A percentile compares a stretch with the other conserved stretches of the same genome.
phyloP scores from a whole-genome alignment of 1,140 invertebrate genomes.

The Drosophila punjabiensis region DNA sequence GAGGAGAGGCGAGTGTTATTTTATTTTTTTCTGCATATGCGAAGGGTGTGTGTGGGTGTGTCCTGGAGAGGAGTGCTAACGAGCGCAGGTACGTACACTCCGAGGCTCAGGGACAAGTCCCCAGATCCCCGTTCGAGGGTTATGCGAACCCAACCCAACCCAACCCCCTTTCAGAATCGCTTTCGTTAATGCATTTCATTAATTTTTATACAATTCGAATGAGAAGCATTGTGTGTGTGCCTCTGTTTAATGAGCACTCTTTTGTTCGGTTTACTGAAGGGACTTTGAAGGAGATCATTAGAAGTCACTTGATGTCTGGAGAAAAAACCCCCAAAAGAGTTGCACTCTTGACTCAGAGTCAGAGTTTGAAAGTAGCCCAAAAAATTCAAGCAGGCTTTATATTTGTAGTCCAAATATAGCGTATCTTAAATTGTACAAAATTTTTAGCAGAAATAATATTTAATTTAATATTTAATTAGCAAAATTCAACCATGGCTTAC shows the following conservation, averaged over 20 bases:
- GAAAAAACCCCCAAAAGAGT: slow-evolving; percentile 10
- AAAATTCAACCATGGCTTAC: background rate
- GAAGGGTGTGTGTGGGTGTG: slow-evolving; percentile 4
- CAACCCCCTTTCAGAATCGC: slow-evolving; percentile 34
- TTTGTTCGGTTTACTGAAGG: slow-evolving; percentile 20
- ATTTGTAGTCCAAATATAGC: background rate
- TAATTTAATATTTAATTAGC: background rate
- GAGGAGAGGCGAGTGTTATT: slow-evolving; percentile 58
- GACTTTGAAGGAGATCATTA: slow-evolving; percentile 52
- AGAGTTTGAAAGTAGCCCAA: background rate
- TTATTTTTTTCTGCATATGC: slow-evolving; percentile 43
- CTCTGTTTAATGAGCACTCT: slow-evolving; percentile 71
- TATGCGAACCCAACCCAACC: slow-evolving; percentile 20
- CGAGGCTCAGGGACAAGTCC: slow-evolving; percentile 50
- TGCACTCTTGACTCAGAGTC: slow-evolving; percentile 20
- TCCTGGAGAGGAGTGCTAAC: slow-evolving; percentile 54
- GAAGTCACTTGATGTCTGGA: slow-evolving; percentile 58
- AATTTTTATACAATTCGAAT: slow-evolving; percentile 69
- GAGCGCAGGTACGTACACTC: slow-evolving; percentile 64
- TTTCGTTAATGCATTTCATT: slow-evolving; percentile 77
- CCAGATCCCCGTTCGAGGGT: slow-evolving; percentile 32
- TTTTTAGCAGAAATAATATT: no score
- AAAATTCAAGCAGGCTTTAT: background rate
- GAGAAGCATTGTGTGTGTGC: slow-evolving; percentile 24
- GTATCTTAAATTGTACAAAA: background rate